Evolutionary conservation across 1,140 invertebrate species (phyloP).

Genomic region (Brachionus asplanchnoidis): DNA sequence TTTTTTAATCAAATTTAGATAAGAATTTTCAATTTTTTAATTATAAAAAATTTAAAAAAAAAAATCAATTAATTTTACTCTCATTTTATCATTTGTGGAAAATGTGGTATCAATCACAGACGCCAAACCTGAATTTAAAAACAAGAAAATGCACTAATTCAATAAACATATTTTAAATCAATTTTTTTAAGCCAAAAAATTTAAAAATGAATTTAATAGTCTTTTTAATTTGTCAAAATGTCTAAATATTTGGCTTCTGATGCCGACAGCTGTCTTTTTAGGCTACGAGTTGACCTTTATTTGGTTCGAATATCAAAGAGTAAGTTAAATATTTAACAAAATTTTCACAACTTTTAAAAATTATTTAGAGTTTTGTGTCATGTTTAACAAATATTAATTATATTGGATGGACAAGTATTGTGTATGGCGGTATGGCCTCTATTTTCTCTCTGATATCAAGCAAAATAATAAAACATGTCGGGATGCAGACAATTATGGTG

Average conservation of each 20-base stretch:
- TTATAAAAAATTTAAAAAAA: no score
- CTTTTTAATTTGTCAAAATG: conserved; percentile 15
- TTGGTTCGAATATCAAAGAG: conserved; percentile 34
- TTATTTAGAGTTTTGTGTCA: conserved; percentile 27
- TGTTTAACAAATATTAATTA: conserved; percentile 27
- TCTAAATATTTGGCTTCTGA: conserved; percentile 28
- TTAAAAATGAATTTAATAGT: conserved; percentile 22
- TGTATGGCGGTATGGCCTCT: conserved; percentile 16
- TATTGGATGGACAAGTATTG: conserved; percentile 36
- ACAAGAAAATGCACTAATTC: no score
- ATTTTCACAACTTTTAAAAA: neutral
- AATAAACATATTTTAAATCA: no score
- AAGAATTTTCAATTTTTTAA: no score
- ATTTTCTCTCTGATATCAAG: neutral
- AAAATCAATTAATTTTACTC: no score
- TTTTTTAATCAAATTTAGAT: no score
- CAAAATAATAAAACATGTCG: neutral
- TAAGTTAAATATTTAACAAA: neutral
- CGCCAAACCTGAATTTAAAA: no score
- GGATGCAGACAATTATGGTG: neutral
- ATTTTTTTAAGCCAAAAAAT: conserved; percentile 11
- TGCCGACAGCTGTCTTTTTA: neutral
- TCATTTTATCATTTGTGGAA: no score
- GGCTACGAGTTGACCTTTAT: conserved; percentile 34
- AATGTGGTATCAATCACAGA: no score